Evolutionary conservation across 2,797 vertebrate genomes (phyloP), one percentile per base, ranked within the genome.

Genomic region (Rhinella marina): DNA sequence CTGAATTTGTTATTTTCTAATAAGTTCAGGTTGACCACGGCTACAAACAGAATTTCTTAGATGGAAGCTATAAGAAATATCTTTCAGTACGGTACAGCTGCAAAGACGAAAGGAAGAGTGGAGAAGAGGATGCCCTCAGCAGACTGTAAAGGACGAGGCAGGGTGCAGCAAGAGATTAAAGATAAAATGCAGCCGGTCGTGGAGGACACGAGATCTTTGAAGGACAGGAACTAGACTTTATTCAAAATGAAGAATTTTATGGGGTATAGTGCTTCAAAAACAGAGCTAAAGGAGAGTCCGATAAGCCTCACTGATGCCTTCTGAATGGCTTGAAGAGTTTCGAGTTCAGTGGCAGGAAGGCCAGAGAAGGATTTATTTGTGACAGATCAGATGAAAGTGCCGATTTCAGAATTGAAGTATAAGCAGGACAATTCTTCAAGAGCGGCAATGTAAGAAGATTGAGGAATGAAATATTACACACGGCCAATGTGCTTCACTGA

Each of bases 401-500:
- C 77, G 72, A 85, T 85, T 77, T 85, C 73, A 52, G 29, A 78
- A 62, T 21, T 54, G 84, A 66, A 66, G 84, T 50, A 85, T 85
- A 85, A 78, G 84, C 57, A 52, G 86, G 72, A 64, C 86, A 66
- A 83, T 87, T 82, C 81, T 87, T 83, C 80, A 87, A 83, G 72
- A 76, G 70, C 86, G 77, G 80, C 81, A 82, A 82, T 83, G 72
- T 76, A 66, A 78, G 59, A 78, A 77, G 84, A 85, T 78, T 85
- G 84, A 77, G 84, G 84, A 78, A 78, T 85, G 84, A 85, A 85
- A 85, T 85, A 85, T 85, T 85, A 85, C 84, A 77, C 21, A 29
- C 84, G 52, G 70, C 56, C 83, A 77, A 64, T 64, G 73, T 85
- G 84, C 73, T 66, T 62, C 41, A 66, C 59, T 81, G 80, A 64